These are phyloP conservation scores for Meghimatium bilineatum DNA, from an alignment of 2,888 invertebrate genomes.

Conservation along the genomic window DNA sequence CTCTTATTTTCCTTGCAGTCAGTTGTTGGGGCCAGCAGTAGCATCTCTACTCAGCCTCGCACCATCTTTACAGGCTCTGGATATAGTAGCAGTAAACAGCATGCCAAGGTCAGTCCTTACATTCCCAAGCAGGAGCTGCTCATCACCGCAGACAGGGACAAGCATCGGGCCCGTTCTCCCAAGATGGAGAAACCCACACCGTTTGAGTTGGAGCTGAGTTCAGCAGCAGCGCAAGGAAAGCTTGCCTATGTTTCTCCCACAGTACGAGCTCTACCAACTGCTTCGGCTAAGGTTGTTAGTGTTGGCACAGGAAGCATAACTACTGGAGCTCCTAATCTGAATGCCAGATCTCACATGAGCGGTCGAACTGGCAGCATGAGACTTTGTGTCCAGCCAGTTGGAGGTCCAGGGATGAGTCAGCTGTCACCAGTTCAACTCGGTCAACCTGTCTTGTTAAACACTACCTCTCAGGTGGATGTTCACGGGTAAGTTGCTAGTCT, in stretches of 20 bases:
- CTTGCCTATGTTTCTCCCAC: conserved; percentile 72
- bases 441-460: conserved; percentile 69
- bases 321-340: conserved; percentile 52
- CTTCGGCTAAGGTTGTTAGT: conserved; percentile 55
- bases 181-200: conserved; percentile 62
- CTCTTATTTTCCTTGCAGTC: conserved; percentile 6
- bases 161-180: conserved; percentile 55
- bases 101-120: conserved; percentile 64
- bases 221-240: conserved; percentile 69
- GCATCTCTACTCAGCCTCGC: conserved; percentile 1
- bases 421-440: conserved; percentile 69
- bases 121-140: conserved; percentile 60
- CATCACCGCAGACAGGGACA: not conserved
- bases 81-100: conserved; percentile 50
- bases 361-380: conserved; percentile 40
- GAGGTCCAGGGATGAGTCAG: conserved; percentile 62
- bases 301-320: conserved; percentile 52
- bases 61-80: conserved; percentile 18
- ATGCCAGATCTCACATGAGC: conserved; percentile 57
- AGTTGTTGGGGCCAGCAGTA: conserved; percentile 37
- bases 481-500: conserved; percentile 62
- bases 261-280: conserved; percentile 61
- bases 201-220: conserved; percentile 65
- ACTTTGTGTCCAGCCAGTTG: conserved; percentile 53
- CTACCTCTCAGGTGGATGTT: conserved; percentile 67